These are phyloP conservation scores for Lepilemur ruficaudatus DNA, from an alignment of 2,797 vertebrate genomes.

Conservation along the genomic window DNA sequence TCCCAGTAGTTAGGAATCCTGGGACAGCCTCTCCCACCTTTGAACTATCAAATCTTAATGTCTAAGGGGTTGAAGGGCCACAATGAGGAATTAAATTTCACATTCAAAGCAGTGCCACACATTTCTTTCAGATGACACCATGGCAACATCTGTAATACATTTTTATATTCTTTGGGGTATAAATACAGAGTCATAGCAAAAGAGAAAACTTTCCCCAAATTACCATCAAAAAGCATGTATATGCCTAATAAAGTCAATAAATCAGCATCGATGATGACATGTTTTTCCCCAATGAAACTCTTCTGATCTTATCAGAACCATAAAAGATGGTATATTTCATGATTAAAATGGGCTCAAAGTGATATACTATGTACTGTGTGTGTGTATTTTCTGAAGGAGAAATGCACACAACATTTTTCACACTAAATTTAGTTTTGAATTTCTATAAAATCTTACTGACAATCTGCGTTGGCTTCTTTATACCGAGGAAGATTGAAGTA, in stretches of 20 bases:
- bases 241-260: background rate
- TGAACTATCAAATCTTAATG: background rate
- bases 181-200: background rate
- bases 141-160: background rate
- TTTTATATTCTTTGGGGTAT: background rate
- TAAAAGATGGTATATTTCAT: background rate
- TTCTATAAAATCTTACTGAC: constrained; percentile 41
- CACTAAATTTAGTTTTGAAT: constrained; percentile 46
- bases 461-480: constrained; percentile 3
- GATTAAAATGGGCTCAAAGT: background rate
- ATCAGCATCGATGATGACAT: background rate
- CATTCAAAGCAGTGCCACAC: background rate
- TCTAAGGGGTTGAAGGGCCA: background rate
- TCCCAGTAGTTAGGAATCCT: background rate
- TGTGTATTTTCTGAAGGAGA: background rate
- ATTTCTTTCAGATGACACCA: background rate
- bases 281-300: background rate
- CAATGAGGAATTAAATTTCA: background rate
- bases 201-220: background rate
- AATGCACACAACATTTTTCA: constrained; percentile 25
- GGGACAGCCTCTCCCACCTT: background rate
- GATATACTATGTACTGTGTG: background rate
- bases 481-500: constrained; percentile 21
- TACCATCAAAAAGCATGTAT: background rate
- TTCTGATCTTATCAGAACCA: constrained; percentile 38